Base-by-base conservation (phyloP, 2,113 vertebrate species). In the Salvator merianae region DNA sequence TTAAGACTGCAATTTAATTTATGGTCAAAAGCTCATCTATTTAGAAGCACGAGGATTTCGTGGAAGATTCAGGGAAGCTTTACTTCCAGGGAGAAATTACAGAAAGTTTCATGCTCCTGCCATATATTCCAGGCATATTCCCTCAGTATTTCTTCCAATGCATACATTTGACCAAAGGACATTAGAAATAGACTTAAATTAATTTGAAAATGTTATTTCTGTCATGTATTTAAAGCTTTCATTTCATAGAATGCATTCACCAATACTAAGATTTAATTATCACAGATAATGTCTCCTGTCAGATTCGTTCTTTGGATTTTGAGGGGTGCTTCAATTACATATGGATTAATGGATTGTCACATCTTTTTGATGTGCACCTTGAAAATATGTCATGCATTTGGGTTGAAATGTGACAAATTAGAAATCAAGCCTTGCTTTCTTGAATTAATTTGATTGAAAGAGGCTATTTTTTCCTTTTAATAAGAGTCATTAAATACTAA, bases 381-480 rank as follows among this genome's bases (percentile, higher is more conserved):
- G 88, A 78, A 83, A 86, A 80, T 28, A 69, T 53, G 75, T 5
- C 87, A 79, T 32, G 24, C 24, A 43, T 77, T 65, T 86, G 50
- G 63, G 53, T n/a, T 36, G 69, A 78, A 77, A 36, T 30, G 59
- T 34, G 69, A 53, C 9, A 83, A 91, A 93, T 92, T 86, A 84
- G 81, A 91, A 77, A 77, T 16, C 12, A 88, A 71, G 84, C 85
- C 66, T 86, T 0, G 0, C 47, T 82, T 93, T 92, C 81, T 86
- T 90, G 72, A 90, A 36, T 89, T 91, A 76, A 89, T 89, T 88
- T 90, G 55, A 86, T 87, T 90, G 84, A 87, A 87, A 72, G 53
- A 86, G 24, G 85, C 85, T 0, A 47, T 85, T 90, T 84, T 20
- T 20, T 84, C 87, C 36, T 83, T 68, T 81, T 85, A 84, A 81